Conservation (phyloP, 2,797 vertebrate genomes). For the Chelon auratus region DNA sequence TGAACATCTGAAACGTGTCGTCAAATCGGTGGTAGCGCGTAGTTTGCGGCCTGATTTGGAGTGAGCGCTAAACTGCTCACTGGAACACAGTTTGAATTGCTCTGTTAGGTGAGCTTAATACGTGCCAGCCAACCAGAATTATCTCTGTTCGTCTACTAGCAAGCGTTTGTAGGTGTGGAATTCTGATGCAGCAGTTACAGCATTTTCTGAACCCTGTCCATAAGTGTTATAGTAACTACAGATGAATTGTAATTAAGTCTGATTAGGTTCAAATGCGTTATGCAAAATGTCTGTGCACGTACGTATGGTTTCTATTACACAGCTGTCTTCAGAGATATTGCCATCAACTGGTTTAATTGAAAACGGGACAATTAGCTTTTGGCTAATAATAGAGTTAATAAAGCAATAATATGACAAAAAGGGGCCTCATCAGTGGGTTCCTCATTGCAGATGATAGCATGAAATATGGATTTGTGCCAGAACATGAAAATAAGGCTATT, state of each 20-base stretch:
- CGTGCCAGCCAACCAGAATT: background rate
- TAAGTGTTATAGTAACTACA: background rate
- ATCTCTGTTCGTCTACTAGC: background rate
- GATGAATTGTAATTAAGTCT: slow-evolving; percentile 20
- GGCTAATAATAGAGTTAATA: slow-evolving; percentile 47
- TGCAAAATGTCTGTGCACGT: background rate
- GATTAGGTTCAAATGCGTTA: slow-evolving; percentile 7
- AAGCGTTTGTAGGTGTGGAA: background rate
- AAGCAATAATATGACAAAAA: background rate
- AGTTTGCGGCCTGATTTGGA: background rate
- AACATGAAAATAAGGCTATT: slow-evolving; percentile 16
- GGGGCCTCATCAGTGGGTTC: slow-evolving; percentile 2
- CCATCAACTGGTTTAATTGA: slow-evolving; percentile 42
- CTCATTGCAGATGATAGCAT: slow-evolving; percentile 12
- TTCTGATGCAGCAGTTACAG: background rate
- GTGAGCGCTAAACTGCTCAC: background rate
- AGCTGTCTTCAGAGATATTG: slow-evolving; percentile 2
- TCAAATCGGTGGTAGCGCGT: background rate
- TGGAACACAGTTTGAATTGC: background rate
- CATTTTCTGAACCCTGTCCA: background rate
- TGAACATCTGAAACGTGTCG: background rate
- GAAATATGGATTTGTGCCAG: slow-evolving; percentile 7
- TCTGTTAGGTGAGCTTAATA: background rate
- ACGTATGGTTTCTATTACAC: slow-evolving; percentile 5
- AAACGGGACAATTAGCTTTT: slow-evolving; percentile 42